These are phyloP conservation scores for Gerris buenoi DNA, from an alignment of 1,140 invertebrate species.

Conservation along the genomic window DNA sequence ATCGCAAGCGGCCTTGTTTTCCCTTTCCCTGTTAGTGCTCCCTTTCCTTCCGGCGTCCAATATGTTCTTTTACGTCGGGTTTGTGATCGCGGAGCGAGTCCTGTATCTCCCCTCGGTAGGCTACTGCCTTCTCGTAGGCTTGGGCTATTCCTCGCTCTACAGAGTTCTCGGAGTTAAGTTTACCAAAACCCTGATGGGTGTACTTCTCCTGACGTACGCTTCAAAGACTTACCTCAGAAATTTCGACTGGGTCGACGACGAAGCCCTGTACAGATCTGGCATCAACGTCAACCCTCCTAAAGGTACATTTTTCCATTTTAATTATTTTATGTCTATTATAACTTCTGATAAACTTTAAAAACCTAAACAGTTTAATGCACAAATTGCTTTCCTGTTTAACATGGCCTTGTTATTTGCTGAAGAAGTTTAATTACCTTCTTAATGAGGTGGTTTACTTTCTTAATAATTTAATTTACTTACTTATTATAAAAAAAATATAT, in stretches of 20 bases:
- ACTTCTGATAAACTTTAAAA: no score
- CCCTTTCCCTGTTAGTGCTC: constrained; percentile 59
- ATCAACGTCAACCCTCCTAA: constrained; percentile 90
- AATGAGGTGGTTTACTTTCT: no score
- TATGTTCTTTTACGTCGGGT: constrained; percentile 88
- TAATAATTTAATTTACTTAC: no score
- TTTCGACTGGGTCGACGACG: constrained; percentile 81
- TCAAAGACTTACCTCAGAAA: constrained; percentile 68
- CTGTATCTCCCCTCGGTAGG: constrained; percentile 92
- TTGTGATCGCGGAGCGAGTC: constrained; percentile 89
- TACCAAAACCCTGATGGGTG: constrained; percentile 26
- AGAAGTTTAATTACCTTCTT: no score
- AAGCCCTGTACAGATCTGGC: constrained; percentile 80
- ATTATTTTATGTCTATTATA: no score
- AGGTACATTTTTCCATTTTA: constrained; percentile 42
- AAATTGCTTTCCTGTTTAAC: no score
- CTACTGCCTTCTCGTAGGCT: constrained; percentile 72
- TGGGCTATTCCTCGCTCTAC: constrained; percentile 35
- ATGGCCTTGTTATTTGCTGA: no score
- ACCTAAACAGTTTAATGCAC: no score
- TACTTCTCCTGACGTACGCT: constrained; percentile 52
- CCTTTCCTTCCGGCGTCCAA: constrained; percentile 91
- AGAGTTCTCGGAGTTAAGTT: constrained; percentile 26
- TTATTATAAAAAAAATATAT: no score
- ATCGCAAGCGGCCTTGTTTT: constrained; percentile 13